A percentile compares a stretch with the other conserved stretches of the same genome.
These are phyloP conservation scores for Serilophus lunatus DNA, from an alignment of 2,113 vertebrate genomes.

Conservation along the genomic window DNA sequence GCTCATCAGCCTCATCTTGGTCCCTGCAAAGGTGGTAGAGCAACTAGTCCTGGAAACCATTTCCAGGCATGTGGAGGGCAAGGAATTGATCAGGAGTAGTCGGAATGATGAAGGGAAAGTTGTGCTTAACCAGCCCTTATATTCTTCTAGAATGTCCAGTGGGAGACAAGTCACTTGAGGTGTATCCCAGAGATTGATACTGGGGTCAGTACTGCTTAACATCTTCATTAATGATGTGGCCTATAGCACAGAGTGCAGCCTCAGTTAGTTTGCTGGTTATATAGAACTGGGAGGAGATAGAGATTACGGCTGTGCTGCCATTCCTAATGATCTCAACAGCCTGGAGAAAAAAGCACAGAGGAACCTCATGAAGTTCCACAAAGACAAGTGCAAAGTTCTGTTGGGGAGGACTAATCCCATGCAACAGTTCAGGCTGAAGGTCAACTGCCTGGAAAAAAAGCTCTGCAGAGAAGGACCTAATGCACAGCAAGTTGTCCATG, in stretches of 20 bases:
- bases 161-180: not conserved
- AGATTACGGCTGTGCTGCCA: not conserved
- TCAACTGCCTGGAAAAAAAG: not conserved
- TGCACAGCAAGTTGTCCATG: not conserved
- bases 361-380: not conserved
- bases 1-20: not conserved
- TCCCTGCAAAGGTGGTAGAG: not conserved
- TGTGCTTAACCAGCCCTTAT: not conserved
- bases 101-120: not conserved
- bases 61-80: not conserved
- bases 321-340: not conserved
- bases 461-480: not conserved
- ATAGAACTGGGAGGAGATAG: not conserved
- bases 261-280: not conserved
- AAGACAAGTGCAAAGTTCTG: not conserved
- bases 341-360: not conserved
- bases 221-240: not conserved
- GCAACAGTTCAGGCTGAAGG: not conserved
- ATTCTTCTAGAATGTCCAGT: not conserved
- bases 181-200: not conserved
- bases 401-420: not conserved
- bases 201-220: not conserved
- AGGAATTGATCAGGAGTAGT: not conserved
- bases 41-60: not conserved
- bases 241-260: rapidly evolving